Percentiles rank a stretch among this genome's conserved stretches.
Conservation (phyloP, 2,888 invertebrate genomes). For the Magallana nippona region DNA sequence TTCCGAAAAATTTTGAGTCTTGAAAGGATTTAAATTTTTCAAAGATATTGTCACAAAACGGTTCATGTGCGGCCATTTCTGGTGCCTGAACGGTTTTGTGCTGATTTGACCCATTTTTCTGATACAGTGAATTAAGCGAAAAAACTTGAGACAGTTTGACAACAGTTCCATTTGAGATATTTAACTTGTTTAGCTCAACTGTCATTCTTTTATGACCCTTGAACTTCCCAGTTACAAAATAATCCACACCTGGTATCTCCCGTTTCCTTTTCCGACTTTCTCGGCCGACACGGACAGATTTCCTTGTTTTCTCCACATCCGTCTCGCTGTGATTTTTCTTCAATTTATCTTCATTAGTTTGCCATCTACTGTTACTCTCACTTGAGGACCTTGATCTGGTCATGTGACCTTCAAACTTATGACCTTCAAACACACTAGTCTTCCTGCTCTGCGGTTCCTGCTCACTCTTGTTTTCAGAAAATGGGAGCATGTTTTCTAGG, state of each 20-base stretch:
- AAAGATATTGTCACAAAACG: conserved; percentile 35
- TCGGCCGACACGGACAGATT: neutral
- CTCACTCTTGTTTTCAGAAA: neutral
- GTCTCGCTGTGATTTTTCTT: neutral
- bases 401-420: conserved; percentile 11
- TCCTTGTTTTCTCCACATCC: neutral
- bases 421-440: neutral
- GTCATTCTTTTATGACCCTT: conserved; percentile 71
- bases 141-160: conserved; percentile 29
- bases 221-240: conserved; percentile 70
- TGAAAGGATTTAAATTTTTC: conserved; percentile 21
- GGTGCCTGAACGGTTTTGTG: conserved; percentile 4
- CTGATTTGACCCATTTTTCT: neutral
- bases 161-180: conserved; percentile 41
- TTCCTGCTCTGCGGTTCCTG: neutral
- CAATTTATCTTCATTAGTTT: neutral
- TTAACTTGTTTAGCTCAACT: conserved; percentile 66
- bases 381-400: conserved; percentile 39
- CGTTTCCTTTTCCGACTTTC: conserved; percentile 47
- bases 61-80: conserved; percentile 4
- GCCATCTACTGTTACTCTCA: conserved; percentile 28
- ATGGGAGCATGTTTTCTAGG: conserved; percentile 20
- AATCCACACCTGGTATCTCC: conserved; percentile 63
- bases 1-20: conserved; percentile 22
- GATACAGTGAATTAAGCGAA: conserved; percentile 18